These are phyloP conservation scores for Pectinophora gossypiella DNA, from an alignment of 1,140 invertebrate species.

Conservation along the genomic window DNA sequence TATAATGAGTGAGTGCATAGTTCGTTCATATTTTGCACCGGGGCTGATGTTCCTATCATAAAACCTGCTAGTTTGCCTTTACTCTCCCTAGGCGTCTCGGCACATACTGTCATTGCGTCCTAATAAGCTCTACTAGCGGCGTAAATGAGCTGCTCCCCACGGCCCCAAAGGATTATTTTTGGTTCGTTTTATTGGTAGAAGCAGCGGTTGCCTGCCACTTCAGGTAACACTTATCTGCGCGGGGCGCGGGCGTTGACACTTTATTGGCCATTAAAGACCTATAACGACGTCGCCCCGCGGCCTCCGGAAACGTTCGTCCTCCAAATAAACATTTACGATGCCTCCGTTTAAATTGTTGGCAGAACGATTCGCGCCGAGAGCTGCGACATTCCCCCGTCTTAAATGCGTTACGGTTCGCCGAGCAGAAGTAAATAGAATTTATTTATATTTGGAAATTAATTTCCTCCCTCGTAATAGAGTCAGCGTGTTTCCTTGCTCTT, in stretches of 20 bases:
- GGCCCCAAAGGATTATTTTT: background rate
- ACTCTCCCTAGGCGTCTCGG: no score
- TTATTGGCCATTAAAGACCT: constrained; percentile 65
- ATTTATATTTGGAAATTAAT: constrained; percentile 71
- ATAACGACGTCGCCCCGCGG: constrained; percentile 32
- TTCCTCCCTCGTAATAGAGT: constrained; percentile 58
- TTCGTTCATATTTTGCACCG: no score
- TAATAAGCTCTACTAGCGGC: background rate
- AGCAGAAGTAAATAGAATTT: constrained; percentile 68
- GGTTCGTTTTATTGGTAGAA: background rate
- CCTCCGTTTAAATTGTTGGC: constrained; percentile 65
- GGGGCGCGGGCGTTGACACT: constrained; percentile 31
- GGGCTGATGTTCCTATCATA: no score
- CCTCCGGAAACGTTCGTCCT: constrained; percentile 43
- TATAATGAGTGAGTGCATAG: no score
- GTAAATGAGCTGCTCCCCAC: background rate
- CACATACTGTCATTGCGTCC: background rate
- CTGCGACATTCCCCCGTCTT: constrained; percentile 43
- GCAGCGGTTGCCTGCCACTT: constrained; percentile 12
- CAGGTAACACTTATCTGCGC: constrained; percentile 30
- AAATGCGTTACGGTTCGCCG: constrained; percentile 63
- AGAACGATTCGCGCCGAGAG: constrained; percentile 49
- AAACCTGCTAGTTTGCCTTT: no score
- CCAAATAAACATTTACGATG: constrained; percentile 60
- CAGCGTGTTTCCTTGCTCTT: constrained; percentile 33